Evolutionary conservation across 2,888 invertebrate species (phyloP).

Genomic region (Dicyrtomina minuta): DNA sequence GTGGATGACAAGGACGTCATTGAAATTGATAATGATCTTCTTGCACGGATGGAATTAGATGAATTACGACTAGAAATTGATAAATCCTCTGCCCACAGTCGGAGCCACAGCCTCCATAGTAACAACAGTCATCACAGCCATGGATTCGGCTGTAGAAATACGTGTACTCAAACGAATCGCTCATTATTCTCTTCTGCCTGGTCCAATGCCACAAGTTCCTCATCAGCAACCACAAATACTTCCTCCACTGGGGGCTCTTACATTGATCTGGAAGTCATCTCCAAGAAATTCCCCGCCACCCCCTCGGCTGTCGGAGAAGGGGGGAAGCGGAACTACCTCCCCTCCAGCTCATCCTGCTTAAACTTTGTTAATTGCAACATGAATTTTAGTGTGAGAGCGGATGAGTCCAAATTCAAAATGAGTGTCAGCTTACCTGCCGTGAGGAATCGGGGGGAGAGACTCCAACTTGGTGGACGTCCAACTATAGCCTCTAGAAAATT

Average conservation of each 20-base stretch:
- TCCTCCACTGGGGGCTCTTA: slow-evolving; percentile 31
- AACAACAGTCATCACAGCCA: not conserved
- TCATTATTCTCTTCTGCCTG: slow-evolving; percentile 26
- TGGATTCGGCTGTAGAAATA: slow-evolving; percentile 1
- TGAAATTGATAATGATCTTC: slow-evolving; percentile 14
- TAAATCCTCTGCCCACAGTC: slow-evolving; percentile 2
- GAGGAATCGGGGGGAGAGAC: not conserved
- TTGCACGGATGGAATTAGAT: slow-evolving; percentile 19
- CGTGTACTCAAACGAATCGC: slow-evolving; percentile 33
- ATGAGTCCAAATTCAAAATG: slow-evolving; percentile 27
- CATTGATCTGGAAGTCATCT: slow-evolving; percentile 50
- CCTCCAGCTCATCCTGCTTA: slow-evolving; percentile 27
- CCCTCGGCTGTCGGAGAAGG: not conserved
- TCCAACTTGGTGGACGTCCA: not conserved
- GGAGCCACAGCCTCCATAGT: not conserved
- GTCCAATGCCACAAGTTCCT: slow-evolving; percentile 5
- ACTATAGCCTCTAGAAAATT: not conserved
- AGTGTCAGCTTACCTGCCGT: slow-evolving; percentile 17
- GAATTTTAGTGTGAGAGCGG: slow-evolving; percentile 22
- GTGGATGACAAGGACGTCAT: slow-evolving; percentile 7
- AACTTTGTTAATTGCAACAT: slow-evolving; percentile 28
- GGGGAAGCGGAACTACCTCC: slow-evolving; percentile 18
- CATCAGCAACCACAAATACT: slow-evolving; percentile 3
- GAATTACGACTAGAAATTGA: slow-evolving; percentile 24
- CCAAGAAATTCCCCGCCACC: slow-evolving; percentile 35